Evolutionary conservation across 2,797 vertebrate genomes (phyloP).

Genomic region (Onychomys arenicola): DNA sequence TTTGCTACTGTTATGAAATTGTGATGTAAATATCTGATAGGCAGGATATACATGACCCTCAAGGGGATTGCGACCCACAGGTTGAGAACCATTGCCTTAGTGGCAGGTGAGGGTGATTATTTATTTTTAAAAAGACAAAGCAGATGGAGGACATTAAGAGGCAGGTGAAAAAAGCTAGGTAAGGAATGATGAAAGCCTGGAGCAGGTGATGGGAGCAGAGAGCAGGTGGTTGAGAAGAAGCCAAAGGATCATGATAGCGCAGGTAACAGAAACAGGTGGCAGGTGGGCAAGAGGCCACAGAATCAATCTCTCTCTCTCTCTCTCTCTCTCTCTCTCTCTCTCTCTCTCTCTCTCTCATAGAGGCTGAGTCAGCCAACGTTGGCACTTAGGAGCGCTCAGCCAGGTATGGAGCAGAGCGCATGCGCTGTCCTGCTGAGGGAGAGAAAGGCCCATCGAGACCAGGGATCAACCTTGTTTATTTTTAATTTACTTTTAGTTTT

Average conservation of each 20-base stretch:
- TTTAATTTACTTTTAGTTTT: neutral
- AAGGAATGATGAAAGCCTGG: neutral
- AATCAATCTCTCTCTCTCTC: too few species aligned
- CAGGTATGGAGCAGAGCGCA: fast-evolving
- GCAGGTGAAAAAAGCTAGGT: neutral
- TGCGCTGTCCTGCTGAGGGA: too few species aligned
- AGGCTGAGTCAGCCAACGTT: neutral
- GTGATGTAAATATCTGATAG: neutral
- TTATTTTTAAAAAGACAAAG: too few species aligned
- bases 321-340: too few species aligned
- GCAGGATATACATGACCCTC: neutral
- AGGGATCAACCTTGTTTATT: too few species aligned
- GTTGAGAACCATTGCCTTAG: neutral
- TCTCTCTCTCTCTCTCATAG: too few species aligned
- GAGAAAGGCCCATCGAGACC: neutral
- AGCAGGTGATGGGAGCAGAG: neutral
- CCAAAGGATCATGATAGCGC: neutral
- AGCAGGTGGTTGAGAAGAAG: too few species aligned
- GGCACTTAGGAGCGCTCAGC: fast-evolving
- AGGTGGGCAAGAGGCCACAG: too few species aligned
- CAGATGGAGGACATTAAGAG: neutral
- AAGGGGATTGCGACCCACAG: neutral
- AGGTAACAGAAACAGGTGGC: neutral
- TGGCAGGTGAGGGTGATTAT: neutral
- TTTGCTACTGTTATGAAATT: neutral